Evolutionary conservation across 2,113 vertebrate genomes (phyloP).

Genomic region (Limanda limanda): DNA sequence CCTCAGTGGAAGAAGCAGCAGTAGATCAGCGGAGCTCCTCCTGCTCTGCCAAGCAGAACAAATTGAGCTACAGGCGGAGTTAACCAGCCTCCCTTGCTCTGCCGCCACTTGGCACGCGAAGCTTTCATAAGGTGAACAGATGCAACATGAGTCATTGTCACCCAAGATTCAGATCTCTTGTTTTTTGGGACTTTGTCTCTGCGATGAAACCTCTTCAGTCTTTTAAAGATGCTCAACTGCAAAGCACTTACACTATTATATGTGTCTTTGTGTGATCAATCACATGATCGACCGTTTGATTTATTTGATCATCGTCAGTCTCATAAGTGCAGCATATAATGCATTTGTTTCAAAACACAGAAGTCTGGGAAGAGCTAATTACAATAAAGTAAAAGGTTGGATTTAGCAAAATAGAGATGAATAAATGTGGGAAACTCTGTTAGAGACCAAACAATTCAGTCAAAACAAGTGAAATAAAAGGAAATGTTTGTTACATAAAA

Average conservation of each 20-base stretch:
- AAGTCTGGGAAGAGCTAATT: background rate
- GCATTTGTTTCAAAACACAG: background rate
- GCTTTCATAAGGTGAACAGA: constrained; percentile 55
- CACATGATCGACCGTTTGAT: background rate
- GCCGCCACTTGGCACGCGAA: constrained; percentile 32
- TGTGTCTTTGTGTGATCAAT: too few species aligned
- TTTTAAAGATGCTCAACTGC: constrained; percentile 1
- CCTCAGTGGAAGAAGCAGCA: constrained; percentile 39
- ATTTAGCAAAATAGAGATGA: background rate
- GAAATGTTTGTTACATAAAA: background rate
- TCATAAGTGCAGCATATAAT: background rate
- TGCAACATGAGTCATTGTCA: constrained; percentile 49
- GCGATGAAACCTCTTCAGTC: background rate
- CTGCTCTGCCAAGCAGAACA: constrained; percentile 67
- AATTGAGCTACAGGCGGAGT: constrained; percentile 62
- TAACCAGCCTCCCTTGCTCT: constrained; percentile 17
- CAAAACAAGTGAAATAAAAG: background rate
- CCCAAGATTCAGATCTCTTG: background rate
- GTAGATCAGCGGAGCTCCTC: constrained; percentile 62
- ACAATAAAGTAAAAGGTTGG: background rate
- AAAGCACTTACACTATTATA: background rate
- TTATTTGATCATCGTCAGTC: background rate
- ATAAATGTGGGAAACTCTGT: background rate
- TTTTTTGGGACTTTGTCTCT: constrained; percentile 1
- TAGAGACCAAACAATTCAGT: too few species aligned